A percentile compares a stretch with the other conserved stretches of the same genome.
These are phyloP conservation scores for Protonemura montana DNA, from an alignment of 2,888 invertebrate genomes.

Conservation along the genomic window DNA sequence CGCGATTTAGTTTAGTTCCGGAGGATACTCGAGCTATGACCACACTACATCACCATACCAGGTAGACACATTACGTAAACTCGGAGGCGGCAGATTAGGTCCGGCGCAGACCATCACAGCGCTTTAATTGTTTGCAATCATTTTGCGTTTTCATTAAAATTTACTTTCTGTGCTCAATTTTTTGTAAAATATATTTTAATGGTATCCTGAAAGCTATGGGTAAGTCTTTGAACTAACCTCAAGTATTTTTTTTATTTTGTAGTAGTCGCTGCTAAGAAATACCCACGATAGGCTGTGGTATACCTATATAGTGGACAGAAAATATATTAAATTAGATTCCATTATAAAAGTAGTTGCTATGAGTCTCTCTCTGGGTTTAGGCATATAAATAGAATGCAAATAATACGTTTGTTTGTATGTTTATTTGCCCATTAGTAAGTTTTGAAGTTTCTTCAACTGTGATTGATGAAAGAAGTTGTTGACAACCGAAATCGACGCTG, in stretches of 20 bases:
- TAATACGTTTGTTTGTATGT: background rate
- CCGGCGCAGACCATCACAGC: too few species aligned
- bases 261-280: too few species aligned
- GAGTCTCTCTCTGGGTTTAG: too few species aligned
- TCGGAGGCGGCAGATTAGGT: background rate
- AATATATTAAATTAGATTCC: too few species aligned
- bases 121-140: too few species aligned
- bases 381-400: too few species aligned
- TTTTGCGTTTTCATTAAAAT: background rate
- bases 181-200: background rate
- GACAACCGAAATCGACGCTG: background rate
- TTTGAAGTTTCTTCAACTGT: background rate
- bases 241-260: too few species aligned
- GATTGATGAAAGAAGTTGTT: background rate
- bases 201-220: background rate
- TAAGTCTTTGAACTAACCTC: background rate
- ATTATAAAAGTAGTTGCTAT: too few species aligned
- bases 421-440: background rate
- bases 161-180: background rate
- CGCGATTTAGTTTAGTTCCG: background rate
- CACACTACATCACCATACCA: background rate
- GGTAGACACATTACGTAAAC: background rate
- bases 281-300: too few species aligned
- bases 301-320: too few species aligned
- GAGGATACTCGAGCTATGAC: constrained; percentile 18